phyloP scores from a whole-genome alignment of 2,888 invertebrate genomes.

The Caenorhabditis sinica region DNA sequence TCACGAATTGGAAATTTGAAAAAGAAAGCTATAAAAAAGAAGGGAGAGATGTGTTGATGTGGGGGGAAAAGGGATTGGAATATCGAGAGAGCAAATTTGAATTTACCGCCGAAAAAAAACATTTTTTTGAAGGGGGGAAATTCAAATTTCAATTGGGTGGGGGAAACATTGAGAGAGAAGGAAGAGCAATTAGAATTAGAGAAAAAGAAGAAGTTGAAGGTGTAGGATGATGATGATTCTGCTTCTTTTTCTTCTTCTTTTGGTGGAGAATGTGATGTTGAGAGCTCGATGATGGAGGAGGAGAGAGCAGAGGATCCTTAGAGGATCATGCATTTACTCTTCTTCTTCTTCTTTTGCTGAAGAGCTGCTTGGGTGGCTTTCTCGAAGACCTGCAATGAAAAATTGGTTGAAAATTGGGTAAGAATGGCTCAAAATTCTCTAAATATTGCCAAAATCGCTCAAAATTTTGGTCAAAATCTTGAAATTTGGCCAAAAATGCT shows the following conservation, averaged over 20 bases:
- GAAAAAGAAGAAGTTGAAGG: not conserved
- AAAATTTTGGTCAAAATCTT: too few species aligned
- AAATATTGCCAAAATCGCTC: too few species aligned
- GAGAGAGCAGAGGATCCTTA: slow-evolving; percentile 34
- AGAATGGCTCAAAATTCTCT: too few species aligned
- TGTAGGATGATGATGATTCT: not conserved
- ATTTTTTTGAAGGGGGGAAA: too few species aligned
- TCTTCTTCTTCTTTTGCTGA: slow-evolving; percentile 88
- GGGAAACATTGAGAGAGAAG: not conserved
- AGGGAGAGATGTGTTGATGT: too few species aligned
- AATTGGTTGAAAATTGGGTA: not conserved
- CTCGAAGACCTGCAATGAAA: slow-evolving; percentile 92
- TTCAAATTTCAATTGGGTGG: not conserved
- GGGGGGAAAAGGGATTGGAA: slow-evolving; percentile 37
- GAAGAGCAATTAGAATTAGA: slow-evolving; percentile 3
- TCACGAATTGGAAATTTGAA: not conserved
- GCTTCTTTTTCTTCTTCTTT: not conserved
- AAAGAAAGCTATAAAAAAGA: not conserved
- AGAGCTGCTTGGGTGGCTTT: slow-evolving; percentile 98
- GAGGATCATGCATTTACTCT: slow-evolving; percentile 84
- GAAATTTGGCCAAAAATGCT: too few species aligned
- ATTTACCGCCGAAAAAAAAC: too few species aligned
- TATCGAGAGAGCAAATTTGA: slow-evolving; percentile 15
- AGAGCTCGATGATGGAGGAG: not conserved
- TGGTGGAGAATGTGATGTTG: not conserved